These are phyloP conservation scores for Isotomurus palustris DNA, from an alignment of 2,888 invertebrate species.

Conservation along the genomic window DNA sequence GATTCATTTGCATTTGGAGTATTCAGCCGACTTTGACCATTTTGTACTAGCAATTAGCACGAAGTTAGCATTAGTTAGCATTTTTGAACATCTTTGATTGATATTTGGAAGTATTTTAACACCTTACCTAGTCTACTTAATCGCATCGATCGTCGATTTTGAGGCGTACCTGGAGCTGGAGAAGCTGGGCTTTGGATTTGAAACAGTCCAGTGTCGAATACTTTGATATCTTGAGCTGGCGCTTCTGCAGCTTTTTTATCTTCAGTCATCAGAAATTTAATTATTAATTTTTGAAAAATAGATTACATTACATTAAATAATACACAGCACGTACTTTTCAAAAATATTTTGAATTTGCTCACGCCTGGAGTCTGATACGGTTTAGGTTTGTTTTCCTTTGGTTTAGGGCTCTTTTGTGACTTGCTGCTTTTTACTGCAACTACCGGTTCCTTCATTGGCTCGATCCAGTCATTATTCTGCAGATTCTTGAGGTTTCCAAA, in stretches of 20 bases:
- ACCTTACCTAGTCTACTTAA: neutral
- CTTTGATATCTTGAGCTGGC: neutral
- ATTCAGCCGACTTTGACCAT: too few relatives aligned
- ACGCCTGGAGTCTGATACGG: neutral
- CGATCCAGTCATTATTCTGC: slow-evolving; percentile 24
- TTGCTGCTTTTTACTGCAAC: neutral
- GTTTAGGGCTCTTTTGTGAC: slow-evolving; percentile 2
- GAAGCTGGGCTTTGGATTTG: neutral
- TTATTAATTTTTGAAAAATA: too few relatives aligned
- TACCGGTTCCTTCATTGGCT: neutral
- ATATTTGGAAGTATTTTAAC: neutral
- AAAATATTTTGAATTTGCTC: neutral
- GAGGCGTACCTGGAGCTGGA: neutral
- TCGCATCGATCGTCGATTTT: neutral
- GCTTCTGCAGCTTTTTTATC: neutral
- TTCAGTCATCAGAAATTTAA: too few relatives aligned
- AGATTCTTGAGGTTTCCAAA: slow-evolving; percentile 17
- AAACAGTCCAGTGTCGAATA: neutral
- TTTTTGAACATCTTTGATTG: neutral
- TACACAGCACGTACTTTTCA: too few relatives aligned
- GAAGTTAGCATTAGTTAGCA: neutral
- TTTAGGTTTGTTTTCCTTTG: slow-evolving; percentile 7
- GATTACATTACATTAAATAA: too few relatives aligned
- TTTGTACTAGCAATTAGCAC: neutral
- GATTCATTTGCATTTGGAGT: too few relatives aligned